Percentiles rank a stretch among this genome's conserved stretches.
phyloP scores from a whole-genome alignment of 2,888 invertebrate species.

The Microctonus brassicae region DNA sequence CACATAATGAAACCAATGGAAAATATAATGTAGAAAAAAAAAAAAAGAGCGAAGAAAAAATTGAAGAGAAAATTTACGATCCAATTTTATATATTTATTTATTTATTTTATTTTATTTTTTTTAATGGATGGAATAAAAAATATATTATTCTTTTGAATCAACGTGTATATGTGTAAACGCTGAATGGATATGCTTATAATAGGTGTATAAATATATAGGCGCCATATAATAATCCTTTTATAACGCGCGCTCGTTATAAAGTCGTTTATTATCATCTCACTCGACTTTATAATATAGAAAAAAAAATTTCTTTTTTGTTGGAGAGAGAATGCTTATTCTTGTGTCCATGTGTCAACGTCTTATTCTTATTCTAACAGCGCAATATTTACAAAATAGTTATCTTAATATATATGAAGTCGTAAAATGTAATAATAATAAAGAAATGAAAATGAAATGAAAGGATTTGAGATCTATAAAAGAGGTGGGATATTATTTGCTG shows the following conservation, averaged over 20 bases:
- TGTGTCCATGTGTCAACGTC: conserved; percentile 64
- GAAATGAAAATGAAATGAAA: neutral
- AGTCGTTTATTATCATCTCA: conserved; percentile 51
- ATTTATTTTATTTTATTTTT: neutral
- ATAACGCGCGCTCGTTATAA: conserved; percentile 50
- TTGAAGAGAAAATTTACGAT: conserved; percentile 20
- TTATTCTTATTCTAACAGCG: conserved; percentile 58
- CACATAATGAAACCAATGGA: neutral
- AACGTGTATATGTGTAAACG: conserved; percentile 17
- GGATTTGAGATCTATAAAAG: neutral
- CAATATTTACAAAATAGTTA: neutral
- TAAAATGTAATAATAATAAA: neutral
- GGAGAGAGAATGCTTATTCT: conserved; percentile 11
- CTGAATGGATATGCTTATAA: conserved; percentile 40
- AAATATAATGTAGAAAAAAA: neutral
- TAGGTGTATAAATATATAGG: neutral
- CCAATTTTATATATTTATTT: conserved; percentile 1
- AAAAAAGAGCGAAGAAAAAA: conserved; percentile 20
- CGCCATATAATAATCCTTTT: conserved; percentile 41
- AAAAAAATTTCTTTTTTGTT: neutral
- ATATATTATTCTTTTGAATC: neutral
- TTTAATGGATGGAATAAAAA: neutral
- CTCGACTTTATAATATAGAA: conserved; percentile 43
- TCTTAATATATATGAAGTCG: neutral
- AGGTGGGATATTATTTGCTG: conserved; percentile 18